Base-by-base conservation (phyloP, 1,140 invertebrate species). In the Drosophila sproati region DNA sequence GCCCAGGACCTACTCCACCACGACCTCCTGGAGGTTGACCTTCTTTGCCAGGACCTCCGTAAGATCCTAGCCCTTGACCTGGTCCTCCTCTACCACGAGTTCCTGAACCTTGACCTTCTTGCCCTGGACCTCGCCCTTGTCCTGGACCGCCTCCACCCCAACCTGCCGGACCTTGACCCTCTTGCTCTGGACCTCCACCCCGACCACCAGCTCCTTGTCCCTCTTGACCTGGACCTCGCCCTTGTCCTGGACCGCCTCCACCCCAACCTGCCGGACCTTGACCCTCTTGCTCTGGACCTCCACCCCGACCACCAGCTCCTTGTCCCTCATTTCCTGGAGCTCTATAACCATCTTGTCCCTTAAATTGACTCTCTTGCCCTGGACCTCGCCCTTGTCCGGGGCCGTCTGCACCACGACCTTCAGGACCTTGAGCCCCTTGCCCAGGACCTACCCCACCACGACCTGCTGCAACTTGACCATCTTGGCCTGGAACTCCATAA, bases 121-220 rank as follows among this genome's bases (percentile, higher is more conserved):
- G 12, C 12, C 12, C 12, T 12, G 12, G 10, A 20, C 61, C 48
- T 5, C 31, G 48, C n/a, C 37, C 59, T 32, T 54, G 29, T 35
- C 31, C 32, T 0, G 32, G 32, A 3, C 10, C 32, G 4, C 32
- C 32, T 20, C 47, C 43, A 7, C 45, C 12, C 1, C 5, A n/a
- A 28, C 5, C 60, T 12, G 34, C 47, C 8, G 32, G 10, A 37
- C 48, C 77, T 43, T 28, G 62, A 3, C 57, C 31, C 20, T 31
- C 51, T 6, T 37, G 43, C 12, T 45, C 54, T 4, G 20, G 43
- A 10, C 64, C 55, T 12, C 12, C 8, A 12, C 12, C 2, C 5
- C 2, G 10, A 6, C 29, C 8, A 28, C 12, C 34, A 4, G 3
- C 47, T 20, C 47, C 56, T 3, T 37, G 47, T 2, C 66, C 48